Conservation (phyloP, 2,888 invertebrate genomes). For the Spodoptera picta region DNA sequence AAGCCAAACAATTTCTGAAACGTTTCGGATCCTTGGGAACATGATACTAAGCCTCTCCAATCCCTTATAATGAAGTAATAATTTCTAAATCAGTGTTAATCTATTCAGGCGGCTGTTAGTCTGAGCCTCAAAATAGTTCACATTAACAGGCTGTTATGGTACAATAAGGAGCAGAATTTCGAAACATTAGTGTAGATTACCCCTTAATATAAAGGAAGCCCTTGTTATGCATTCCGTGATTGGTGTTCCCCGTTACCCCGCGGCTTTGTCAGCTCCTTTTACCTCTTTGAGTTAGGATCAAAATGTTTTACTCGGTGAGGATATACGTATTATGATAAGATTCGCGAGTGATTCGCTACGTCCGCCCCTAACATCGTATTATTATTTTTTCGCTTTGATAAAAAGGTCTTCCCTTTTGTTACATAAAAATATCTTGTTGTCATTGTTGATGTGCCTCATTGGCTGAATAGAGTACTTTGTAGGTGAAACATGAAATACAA, state of each 20-base stretch:
- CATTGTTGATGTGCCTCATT: constrained; percentile 25
- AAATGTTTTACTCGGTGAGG: constrained; percentile 57
- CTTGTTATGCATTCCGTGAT: constrained; percentile 67
- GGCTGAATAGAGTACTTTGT: constrained; percentile 11
- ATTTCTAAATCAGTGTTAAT: constrained; percentile 40
- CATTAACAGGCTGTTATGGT: constrained; percentile 30
- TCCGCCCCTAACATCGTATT: constrained; percentile 31
- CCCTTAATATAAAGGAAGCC: constrained; percentile 47
- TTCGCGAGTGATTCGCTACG: constrained; percentile 41
- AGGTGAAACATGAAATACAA: constrained; percentile 8
- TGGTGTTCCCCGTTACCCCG: constrained; percentile 56
- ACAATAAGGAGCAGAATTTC: constrained; percentile 36
- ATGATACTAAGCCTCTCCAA: constrained; percentile 21
- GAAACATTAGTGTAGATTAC: constrained; percentile 46
- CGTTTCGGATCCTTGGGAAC: constrained; percentile 29
- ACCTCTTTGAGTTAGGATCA: constrained; percentile 55
- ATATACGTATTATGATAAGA: constrained; percentile 59
- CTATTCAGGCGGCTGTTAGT: constrained; percentile 17
- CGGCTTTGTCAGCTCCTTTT: constrained; percentile 57
- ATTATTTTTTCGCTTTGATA: constrained; percentile 42
- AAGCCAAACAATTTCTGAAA: constrained; percentile 38
- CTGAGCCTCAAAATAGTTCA: constrained; percentile 32
- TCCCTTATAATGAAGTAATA: constrained; percentile 36
- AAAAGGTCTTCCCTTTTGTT: constrained; percentile 26
- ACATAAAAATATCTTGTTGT: constrained; percentile 25